Base-by-base conservation (phyloP, 2,888 invertebrate genomes). In the Drosophila niveifrons region DNA sequence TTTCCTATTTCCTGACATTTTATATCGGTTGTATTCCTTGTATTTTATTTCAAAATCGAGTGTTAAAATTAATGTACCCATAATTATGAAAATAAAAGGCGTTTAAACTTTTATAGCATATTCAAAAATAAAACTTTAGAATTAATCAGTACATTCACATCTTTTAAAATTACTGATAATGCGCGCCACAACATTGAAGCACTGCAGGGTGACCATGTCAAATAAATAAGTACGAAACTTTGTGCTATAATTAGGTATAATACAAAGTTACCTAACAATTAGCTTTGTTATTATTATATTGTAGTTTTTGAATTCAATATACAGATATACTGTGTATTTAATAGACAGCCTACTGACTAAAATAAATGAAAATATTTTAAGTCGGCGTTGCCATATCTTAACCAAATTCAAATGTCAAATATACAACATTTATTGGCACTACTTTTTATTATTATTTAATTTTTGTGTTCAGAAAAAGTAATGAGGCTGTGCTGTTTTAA, bases 181-280 rank as follows among this genome's bases (percentile, higher is more conserved):
- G 18, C 39, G 31, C 43, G 31, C 55, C 55, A 43, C 39, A 6
- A 6, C 15, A 10, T 4, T 10, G 1, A 3, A 0, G 4, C 36
- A 9, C n/a, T 50, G 3, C n/a, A 36, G 51, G 18, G 36, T 51
- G 51, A 51, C 36, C 51, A 36, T 17, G 2, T 18, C 2, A n/a
- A 2, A 11, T 29, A 15, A 47, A 47, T n/a, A 15, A 47, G 29
- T n/a, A 9, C 2, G 4, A n/a, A 11, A n/a, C 4, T 11, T 3
- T n/a, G 1, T n/a, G 4, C n/a, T n/a, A n/a, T 1, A 36, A 36
- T 36, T 36, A n/a, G 6, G n/a, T 11, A 1, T 1, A 3, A 34
- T 10, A 3, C 2, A 34, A 34, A 11, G 11, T 11, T 23, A 1
- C 1, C 34, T 31, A 31, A 31, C 10, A 10, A 31, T 10, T 31